A percentile compares a stretch with the other conserved stretches of the same genome.
These are phyloP conservation scores for Phania funesta DNA, from an alignment of 2,888 invertebrate genomes.

Conservation along the genomic window DNA sequence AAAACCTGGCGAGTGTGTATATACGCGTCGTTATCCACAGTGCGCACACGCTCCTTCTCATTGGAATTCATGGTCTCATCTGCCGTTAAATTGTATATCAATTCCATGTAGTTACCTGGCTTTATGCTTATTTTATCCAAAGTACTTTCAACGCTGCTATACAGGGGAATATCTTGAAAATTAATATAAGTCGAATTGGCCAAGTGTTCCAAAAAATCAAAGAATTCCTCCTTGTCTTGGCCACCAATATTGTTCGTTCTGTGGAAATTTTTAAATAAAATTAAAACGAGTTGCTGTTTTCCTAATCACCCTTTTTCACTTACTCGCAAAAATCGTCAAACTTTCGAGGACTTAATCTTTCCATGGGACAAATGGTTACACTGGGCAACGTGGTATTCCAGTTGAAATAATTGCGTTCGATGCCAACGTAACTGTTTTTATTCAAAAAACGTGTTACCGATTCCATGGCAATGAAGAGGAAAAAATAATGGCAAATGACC, in stretches of 20 bases:
- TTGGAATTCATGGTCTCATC: slow-evolving; percentile 70
- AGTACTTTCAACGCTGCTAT: slow-evolving; percentile 70
- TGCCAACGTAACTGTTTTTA: slow-evolving; percentile 78
- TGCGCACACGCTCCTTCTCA: slow-evolving; percentile 49
- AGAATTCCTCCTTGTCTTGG: slow-evolving; percentile 65
- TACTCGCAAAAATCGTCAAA: slow-evolving; percentile 75
- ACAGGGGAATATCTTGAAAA: slow-evolving; percentile 74
- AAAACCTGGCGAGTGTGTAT: slow-evolving; percentile 75
- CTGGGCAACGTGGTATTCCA: slow-evolving; percentile 79
- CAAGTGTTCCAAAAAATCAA: slow-evolving; percentile 76
- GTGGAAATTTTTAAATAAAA: neutral
- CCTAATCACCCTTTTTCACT: neutral
- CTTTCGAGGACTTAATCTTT: slow-evolving; percentile 71
- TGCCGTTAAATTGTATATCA: slow-evolving; percentile 78
- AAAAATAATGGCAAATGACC: slow-evolving; percentile 72
- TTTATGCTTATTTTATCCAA: slow-evolving; percentile 71
- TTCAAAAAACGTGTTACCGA: slow-evolving; percentile 76
- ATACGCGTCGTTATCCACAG: slow-evolving; percentile 54
- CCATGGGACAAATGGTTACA: slow-evolving; percentile 78
- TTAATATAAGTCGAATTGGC: slow-evolving; percentile 79
- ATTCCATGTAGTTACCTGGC: slow-evolving; percentile 76
- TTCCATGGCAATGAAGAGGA: slow-evolving; percentile 74
- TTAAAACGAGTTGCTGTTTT: neutral
- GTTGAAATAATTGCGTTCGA: slow-evolving; percentile 78
- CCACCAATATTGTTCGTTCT: slow-evolving; percentile 59